A percentile compares a stretch with the other conserved stretches of the same genome.
These are phyloP conservation scores for Siderastrea siderea DNA, from an alignment of 92 coral and sea anemone species.

Conservation along the genomic window DNA sequence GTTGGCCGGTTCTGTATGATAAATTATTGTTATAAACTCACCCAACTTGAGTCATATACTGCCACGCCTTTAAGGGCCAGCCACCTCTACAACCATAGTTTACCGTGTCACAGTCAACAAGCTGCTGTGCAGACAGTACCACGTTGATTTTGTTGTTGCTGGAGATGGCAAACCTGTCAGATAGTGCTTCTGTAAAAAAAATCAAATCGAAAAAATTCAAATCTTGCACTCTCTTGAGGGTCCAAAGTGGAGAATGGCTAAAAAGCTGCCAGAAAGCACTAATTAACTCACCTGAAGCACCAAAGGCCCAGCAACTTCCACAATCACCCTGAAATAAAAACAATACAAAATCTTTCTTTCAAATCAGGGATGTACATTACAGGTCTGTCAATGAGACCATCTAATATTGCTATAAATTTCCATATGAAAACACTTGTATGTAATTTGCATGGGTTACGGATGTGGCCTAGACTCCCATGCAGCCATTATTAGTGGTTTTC, in stretches of 20 bases:
- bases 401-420: too few species aligned
- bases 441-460: too few species aligned
- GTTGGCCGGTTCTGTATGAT: too few species aligned
- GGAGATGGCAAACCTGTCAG: constrained; percentile 89
- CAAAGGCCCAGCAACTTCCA: constrained; percentile 95
- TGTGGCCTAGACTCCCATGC: too few species aligned
- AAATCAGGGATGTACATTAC: too few species aligned
- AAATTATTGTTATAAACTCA: constrained; percentile 10
- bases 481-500: too few species aligned
- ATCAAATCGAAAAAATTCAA: background rate
- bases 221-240: background rate
- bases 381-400: too few species aligned
- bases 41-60: constrained; percentile 83
- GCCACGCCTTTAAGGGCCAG: constrained; percentile 85
- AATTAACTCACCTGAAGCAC: constrained; percentile 79
- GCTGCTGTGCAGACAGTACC: constrained; percentile 84
- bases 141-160: constrained; percentile 70
- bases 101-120: constrained; percentile 81
- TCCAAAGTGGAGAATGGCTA: background rate
- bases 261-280: too few species aligned
- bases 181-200: constrained; percentile 71
- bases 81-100: constrained; percentile 81
- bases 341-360: too few species aligned
- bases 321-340: constrained; percentile 60
- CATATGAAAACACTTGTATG: too few species aligned